These are phyloP conservation scores for Drosophila nebulosa DNA, from an alignment of 1,140 invertebrate species.

Conservation along the genomic window DNA sequence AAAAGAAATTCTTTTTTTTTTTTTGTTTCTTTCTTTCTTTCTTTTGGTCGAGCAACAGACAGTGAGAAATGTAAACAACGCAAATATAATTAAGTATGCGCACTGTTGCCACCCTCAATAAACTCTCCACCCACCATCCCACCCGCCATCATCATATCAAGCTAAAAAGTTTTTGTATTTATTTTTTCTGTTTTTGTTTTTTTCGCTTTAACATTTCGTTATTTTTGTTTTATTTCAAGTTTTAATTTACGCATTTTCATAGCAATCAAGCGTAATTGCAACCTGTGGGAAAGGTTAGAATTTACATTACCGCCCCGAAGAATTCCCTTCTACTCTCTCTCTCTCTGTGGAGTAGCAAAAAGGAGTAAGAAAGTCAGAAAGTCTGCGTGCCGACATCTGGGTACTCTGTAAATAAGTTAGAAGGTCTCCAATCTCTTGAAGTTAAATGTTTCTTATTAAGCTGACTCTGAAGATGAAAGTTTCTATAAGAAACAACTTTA, in stretches of 20 bases:
- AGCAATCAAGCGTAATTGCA: constrained; percentile 67
- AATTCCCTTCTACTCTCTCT: not conserved
- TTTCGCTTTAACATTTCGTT: not conserved
- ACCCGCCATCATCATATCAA: not conserved
- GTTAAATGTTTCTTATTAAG: too few relatives aligned
- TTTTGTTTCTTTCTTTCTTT: not conserved
- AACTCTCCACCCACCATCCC: not conserved
- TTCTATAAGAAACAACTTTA: too few relatives aligned
- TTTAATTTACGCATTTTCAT: constrained; percentile 67
- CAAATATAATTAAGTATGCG: constrained; percentile 74
- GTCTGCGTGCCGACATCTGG: too few relatives aligned
- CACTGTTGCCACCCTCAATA: constrained; percentile 41
- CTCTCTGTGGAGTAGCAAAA: not conserved
- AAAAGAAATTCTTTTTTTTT: constrained; percentile 27
- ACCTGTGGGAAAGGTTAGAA: not conserved
- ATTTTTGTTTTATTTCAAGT: constrained; percentile 38
- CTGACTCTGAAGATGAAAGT: too few relatives aligned
- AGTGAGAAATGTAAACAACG: constrained; percentile 50
- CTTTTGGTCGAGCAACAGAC: constrained; percentile 20
- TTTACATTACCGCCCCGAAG: not conserved
- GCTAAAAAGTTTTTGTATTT: constrained; percentile 42
- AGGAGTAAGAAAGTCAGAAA: not conserved
- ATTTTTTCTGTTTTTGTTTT: constrained; percentile 9
- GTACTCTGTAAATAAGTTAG: not conserved
- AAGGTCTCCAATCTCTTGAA: not conserved